These are phyloP conservation scores for Pantala flavescens DNA, from an alignment of 1,140 invertebrate species.

Conservation along the genomic window DNA sequence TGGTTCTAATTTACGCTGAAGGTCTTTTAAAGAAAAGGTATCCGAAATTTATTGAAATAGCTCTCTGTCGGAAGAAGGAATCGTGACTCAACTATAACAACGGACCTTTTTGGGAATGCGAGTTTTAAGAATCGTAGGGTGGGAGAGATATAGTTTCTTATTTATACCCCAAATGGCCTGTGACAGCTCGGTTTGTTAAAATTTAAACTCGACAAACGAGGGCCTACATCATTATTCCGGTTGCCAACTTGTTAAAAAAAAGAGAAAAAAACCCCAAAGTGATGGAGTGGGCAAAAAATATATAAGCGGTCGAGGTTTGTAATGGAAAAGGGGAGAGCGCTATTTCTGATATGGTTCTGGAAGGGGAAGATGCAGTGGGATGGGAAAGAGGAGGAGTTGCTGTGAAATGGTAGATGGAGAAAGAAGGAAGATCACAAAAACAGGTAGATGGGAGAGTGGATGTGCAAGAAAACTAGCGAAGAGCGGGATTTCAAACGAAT, in stretches of 20 bases:
- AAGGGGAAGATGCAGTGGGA: neutral
- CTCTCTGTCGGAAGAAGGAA: neutral
- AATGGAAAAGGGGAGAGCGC: neutral
- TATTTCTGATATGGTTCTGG: neutral
- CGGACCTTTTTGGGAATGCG: neutral
- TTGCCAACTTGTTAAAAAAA: neutral
- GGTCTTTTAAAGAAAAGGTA: neutral
- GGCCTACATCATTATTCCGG: neutral
- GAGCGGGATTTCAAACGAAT: neutral
- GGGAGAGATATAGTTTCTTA: constrained; percentile 2
- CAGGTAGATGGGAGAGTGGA: neutral
- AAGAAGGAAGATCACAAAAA: neutral
- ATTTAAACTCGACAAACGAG: constrained; percentile 3
- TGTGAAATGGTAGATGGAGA: neutral
- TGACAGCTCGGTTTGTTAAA: constrained; percentile 9
- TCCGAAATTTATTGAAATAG: constrained; percentile 5
- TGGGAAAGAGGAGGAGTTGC: no score
- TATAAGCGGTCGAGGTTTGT: neutral
- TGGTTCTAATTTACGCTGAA: neutral
- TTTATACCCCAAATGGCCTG: constrained; percentile 4
- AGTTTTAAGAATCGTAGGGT: neutral
- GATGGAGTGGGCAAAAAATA: constrained; percentile 6
- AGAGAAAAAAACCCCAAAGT: neutral
- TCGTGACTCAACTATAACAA: constrained; percentile 6
- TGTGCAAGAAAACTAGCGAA: neutral